Evolutionary conservation across 1,140 invertebrate species (phyloP), one percentile per base, ranked within the genome.

Genomic region (Drosophila pachea): DNA sequence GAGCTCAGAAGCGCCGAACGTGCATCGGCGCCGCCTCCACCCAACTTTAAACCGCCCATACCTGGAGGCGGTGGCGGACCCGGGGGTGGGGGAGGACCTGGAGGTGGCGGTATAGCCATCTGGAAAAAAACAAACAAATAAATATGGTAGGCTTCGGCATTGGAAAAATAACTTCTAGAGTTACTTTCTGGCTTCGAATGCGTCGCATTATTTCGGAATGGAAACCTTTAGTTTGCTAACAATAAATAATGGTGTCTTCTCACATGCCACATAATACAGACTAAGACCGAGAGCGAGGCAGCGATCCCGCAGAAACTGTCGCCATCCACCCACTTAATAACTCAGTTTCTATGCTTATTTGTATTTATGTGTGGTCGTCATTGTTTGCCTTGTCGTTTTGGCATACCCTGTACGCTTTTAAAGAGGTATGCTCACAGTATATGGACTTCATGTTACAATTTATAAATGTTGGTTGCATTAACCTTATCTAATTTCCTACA

Each of bases 1-100:
- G 95, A 95, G 72, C 93, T 93, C 29, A 98, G 90, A 52, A 98
- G 89, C 11, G 93, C 91, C 62, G 91, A 91, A 76, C 94, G 91
- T 40, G 92, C 91, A 70, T 94, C 92, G 11, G 92, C 91, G 7
- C 89, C 79, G 6, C 43, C 50, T 14, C 63, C 88, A 87, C 87
- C 87, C 40, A 88, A 65, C 11, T 88, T 87, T 2, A 89, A 54
- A 7, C 86, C 88, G 53, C 87, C 90, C 68, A 90, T 91, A 70
- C 88, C 91, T 61, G 90, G 91, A 47, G 90, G 91, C 66, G 90
- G 92, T 69, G 92, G 94, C 73, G 91, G 93, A n/a, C 91, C 90
- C 48, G 94, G 93, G 22, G 93, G 92, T 55, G 94, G 93, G 77
- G 92, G 91, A 9, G 92, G 91, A 16, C 90, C 90, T 29, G 91